Conservation (phyloP, 2,797 vertebrate genomes). For the Oreortyx pictus region DNA sequence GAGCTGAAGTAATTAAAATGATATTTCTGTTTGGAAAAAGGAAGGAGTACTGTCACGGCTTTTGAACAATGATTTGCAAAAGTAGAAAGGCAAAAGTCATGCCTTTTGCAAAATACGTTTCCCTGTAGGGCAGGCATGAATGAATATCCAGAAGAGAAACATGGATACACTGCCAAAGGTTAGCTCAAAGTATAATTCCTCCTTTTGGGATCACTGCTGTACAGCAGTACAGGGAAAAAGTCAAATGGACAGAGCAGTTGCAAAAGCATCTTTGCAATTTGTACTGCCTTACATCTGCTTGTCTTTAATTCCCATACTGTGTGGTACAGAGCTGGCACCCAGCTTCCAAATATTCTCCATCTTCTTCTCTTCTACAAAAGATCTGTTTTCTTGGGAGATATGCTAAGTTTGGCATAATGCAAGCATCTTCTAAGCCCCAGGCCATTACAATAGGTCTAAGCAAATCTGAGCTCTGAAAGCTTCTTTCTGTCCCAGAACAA, state of each 20-base stretch:
- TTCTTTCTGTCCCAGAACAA: not conserved
- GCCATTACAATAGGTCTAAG: not conserved
- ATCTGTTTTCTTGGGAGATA: not conserved
- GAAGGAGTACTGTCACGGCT: not conserved
- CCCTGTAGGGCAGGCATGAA: not conserved
- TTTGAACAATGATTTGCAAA: not conserved
- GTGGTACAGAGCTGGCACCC: not conserved
- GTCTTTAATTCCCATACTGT: not conserved
- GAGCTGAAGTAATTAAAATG: constrained; percentile 38
- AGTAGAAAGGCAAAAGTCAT: not conserved
- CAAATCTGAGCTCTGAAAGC: not conserved
- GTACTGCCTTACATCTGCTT: not conserved
- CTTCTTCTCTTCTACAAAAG: not conserved
- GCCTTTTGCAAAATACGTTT: not conserved
- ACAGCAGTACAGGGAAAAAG: not conserved
- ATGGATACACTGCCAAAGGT: not conserved
- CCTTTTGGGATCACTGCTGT: not conserved
- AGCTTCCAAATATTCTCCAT: not conserved
- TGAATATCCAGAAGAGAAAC: constrained; percentile 2
- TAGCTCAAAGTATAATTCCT: constrained; percentile 3
- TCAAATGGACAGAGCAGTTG: not conserved
- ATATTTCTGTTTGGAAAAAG: not conserved
- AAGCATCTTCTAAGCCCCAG: not conserved
- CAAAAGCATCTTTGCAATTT: not conserved
- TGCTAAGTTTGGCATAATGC: not conserved